Base-by-base conservation (phyloP, 2,797 vertebrate genomes). In the Pseudopleuronectes americanus region DNA sequence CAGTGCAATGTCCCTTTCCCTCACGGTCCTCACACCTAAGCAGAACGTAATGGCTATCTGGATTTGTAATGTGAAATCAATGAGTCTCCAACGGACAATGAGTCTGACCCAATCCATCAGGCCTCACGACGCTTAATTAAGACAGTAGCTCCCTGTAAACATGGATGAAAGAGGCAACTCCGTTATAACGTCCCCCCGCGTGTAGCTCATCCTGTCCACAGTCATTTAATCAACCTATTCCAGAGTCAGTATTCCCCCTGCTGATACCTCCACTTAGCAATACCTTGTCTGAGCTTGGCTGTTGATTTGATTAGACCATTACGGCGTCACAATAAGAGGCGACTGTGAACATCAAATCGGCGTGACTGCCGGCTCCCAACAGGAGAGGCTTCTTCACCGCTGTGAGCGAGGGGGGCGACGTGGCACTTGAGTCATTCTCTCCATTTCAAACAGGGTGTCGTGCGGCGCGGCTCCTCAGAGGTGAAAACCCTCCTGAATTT, bases 51-150 rank as follows among this genome's bases (percentile, higher is more conserved):
- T 48, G 75, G 74, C 71, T 64, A 80, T 84, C 81, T 64, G 74
- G 61, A 71, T 56, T 65, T 78, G 79, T 87, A 86, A 93, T 90
- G 87, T 74, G 84, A 89, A 92, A 91, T 93, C 90, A 76, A 90
- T 92, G 82, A 2, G 69, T 87, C 82, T 89, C 77, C 72, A 70
- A 72, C 33, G 57, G 84, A 89, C 78, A 67, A 73, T 36, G 62
- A 71, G 74, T 21, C 62, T 3, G 68, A 63, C 59, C 47, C 75
- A 84, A 84, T 93, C 70, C 53, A 84, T 93, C 89, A 90, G 69
- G 63, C 72, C 53, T 77, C 67, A 75, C 76, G 36, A 56, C 47
- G 66, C 84, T 80, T 92, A 90, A 94, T 92, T 92, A 92, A 92
- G 90, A 91, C 86, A 78, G 82, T 54, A 61, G 81, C 73, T 84